Conservation (phyloP, 2,797 vertebrate genomes). For the Rhinatrema bivittatum region DNA sequence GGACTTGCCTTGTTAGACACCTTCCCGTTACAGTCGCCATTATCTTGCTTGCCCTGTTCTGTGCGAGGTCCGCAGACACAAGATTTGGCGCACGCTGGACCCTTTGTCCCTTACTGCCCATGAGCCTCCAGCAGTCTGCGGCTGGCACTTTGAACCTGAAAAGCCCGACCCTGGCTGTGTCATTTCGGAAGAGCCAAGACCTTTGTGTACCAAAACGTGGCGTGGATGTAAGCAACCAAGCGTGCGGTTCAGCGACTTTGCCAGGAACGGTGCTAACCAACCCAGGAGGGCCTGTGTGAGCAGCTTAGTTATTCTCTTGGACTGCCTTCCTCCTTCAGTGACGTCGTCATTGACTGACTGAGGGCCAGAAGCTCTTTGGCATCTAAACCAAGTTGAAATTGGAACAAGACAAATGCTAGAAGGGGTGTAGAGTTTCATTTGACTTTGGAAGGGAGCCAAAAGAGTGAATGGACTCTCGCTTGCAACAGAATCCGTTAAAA, state of each 20-base stretch:
- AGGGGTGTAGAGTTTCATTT: background rate
- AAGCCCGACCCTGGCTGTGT: background rate
- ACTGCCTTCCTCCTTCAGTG: slow-evolving; percentile 12
- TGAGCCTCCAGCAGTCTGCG: too few relatives aligned
- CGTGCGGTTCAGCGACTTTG: background rate
- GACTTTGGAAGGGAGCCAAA: background rate
- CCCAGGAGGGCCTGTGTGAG: too few relatives aligned
- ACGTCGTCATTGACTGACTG: background rate
- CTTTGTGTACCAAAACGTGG: background rate
- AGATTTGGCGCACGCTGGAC: too few relatives aligned
- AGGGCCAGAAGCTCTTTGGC: slow-evolving; percentile 5
- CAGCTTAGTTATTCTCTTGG: too few relatives aligned
- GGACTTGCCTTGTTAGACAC: too few relatives aligned
- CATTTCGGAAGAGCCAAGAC: background rate
- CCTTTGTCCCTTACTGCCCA: too few relatives aligned
- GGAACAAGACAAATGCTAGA: background rate
- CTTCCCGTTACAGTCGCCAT: too few relatives aligned
- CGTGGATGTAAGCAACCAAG: background rate
- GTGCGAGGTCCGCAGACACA: too few relatives aligned
- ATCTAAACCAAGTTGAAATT: background rate
- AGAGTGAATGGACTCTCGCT: too few relatives aligned
- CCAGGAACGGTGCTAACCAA: too few relatives aligned
- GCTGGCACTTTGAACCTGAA: background rate
- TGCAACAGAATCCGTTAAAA: background rate
- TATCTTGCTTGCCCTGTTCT: too few relatives aligned